phyloP scores from a whole-genome alignment of 2,797 vertebrate species.

The Acanthurus tractus region DNA sequence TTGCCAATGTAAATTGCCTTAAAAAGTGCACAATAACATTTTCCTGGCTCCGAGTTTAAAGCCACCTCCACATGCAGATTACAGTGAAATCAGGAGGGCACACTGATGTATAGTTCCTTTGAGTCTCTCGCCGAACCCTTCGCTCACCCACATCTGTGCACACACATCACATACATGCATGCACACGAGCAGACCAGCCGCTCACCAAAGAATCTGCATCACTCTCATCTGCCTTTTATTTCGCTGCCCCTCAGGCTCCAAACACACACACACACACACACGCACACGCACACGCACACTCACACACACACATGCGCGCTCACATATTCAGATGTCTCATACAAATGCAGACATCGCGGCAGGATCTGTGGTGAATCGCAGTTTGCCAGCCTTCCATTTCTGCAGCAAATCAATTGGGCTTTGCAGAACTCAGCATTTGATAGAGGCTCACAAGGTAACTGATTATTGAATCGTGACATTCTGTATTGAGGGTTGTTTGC shows the following conservation, averaged over 20 bases:
- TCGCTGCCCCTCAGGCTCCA: constrained; percentile 36
- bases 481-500: constrained; percentile 63
- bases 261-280: constrained; percentile 16
- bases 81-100: neutral
- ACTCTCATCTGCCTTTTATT: constrained; percentile 57
- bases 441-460: constrained; percentile 65
- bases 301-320: too few species aligned
- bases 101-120: neutral
- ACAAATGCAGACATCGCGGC: constrained; percentile 60
- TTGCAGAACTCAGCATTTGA: constrained; percentile 76
- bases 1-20: neutral
- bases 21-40: neutral
- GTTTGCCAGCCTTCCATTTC: constrained; percentile 77
- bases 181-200: constrained; percentile 14
- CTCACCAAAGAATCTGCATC: constrained; percentile 51
- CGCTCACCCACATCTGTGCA: neutral
- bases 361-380: constrained; percentile 62
- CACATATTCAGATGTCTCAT: constrained; percentile 30
- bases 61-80: neutral
- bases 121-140: constrained; percentile 10
- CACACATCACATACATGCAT: constrained; percentile 8
- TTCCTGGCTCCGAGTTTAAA: neutral
- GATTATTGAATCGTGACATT: constrained; percentile 74
- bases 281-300: neutral
- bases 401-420: constrained; percentile 78